phyloP scores from a whole-genome alignment of 2,797 vertebrate genomes.

The Manis pentadactyla region DNA sequence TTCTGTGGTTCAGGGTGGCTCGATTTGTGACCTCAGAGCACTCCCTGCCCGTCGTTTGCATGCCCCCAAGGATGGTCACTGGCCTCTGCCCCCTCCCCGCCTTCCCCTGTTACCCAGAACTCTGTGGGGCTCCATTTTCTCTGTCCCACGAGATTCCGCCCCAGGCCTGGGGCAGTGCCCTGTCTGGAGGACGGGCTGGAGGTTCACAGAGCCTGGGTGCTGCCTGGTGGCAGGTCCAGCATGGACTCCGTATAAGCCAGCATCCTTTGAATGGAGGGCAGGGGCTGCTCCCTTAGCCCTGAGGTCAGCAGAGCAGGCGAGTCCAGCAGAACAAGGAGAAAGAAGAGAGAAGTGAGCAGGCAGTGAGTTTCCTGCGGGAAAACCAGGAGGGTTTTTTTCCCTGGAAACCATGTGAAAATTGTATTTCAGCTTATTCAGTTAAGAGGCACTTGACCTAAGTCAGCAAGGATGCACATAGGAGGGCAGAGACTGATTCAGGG shows the following conservation, averaged over 20 bases:
- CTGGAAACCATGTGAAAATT: background rate
- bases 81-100: background rate
- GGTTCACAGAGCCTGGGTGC: background rate
- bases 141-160: background rate
- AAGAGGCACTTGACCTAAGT: accelerated
- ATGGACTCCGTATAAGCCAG: no score
- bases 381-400: background rate
- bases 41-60: accelerated
- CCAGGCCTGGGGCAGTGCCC: background rate
- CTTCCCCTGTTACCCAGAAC: background rate
- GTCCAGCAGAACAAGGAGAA: no score
- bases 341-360: background rate
- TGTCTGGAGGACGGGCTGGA: background rate
- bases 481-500: accelerated
- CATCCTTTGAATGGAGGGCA: background rate
- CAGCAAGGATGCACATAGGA: accelerated
- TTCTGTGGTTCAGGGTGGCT: accelerated
- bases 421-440: background rate
- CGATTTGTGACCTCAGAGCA: background rate
- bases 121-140: background rate
- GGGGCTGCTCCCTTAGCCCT: no score
- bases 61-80: accelerated
- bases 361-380: background rate
- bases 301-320: background rate
- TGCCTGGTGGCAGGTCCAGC: background rate